Evolutionary conservation across 2,797 vertebrate genomes (phyloP).

Genomic region (Mus minutoides): DNA sequence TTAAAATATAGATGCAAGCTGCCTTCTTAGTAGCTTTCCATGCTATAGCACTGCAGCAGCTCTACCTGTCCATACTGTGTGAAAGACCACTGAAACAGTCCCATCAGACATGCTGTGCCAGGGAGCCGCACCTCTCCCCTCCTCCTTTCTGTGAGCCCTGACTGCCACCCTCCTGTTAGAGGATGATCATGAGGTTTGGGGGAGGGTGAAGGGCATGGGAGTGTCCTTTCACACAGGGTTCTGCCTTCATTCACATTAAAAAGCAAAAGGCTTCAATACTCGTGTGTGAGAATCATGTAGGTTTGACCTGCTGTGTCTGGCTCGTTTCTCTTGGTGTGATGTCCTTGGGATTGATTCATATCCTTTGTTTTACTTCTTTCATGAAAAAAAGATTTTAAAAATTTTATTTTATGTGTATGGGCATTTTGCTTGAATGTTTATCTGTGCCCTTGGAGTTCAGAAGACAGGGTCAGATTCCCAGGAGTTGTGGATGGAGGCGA

Average conservation of each 20-base stretch:
- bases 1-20: not conserved
- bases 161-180: not conserved
- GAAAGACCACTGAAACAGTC: not conserved
- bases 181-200: not conserved
- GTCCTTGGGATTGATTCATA: not conserved
- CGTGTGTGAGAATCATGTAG: not conserved
- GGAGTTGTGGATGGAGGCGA: not conserved
- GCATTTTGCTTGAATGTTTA: not conserved
- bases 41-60: not conserved
- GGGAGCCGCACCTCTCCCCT: not conserved
- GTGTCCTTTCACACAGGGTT: not conserved
- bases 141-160: not conserved
- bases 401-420: not conserved
- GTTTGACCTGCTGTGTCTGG: not conserved
- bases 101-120: not conserved
- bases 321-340: not conserved
- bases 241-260: not conserved
- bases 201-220: no score
- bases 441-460: not conserved
- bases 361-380: not conserved
- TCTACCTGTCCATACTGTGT: not conserved
- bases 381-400: not conserved
- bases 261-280: not conserved
- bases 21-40: not conserved
- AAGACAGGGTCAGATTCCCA: not conserved